Evolutionary conservation across 1,140 invertebrate species (phyloP).

Genomic region (Grapholita molesta): DNA sequence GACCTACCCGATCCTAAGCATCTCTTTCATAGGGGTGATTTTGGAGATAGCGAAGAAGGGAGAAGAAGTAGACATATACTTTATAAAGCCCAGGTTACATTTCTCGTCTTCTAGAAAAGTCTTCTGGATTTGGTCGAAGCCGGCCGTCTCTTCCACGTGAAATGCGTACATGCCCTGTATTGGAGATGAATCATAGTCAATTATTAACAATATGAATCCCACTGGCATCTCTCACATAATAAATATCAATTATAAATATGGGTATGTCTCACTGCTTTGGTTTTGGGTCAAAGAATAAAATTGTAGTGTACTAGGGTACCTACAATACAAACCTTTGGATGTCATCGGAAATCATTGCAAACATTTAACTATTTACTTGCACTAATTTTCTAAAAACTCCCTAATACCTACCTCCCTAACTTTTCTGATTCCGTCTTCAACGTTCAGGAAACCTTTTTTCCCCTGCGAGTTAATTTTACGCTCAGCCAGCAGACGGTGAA

Average conservation of each 20-base stretch:
- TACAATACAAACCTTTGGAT: no score
- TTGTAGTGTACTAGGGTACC: no score
- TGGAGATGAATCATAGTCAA: no score
- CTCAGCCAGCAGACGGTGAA: background rate
- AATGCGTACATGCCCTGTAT: conserved; percentile 18
- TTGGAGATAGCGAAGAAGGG: background rate
- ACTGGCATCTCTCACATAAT: no score
- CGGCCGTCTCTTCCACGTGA: conserved; percentile 9
- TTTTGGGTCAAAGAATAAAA: no score
- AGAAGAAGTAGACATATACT: background rate
- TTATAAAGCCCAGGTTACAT: background rate
- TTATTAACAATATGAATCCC: no score
- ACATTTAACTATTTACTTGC: no score
- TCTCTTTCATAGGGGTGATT: conserved; percentile 14
- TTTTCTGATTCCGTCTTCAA: conserved; percentile 10
- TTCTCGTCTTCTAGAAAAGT: conserved; percentile 16
- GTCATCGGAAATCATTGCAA: no score
- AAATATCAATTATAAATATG: no score
- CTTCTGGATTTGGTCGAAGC: conserved; percentile 2
- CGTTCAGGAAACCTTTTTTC: background rate
- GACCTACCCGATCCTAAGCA: conserved; percentile 16
- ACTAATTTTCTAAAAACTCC: no score
- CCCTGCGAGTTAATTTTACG: conserved; percentile 3
- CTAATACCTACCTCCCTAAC: conserved; percentile 16
- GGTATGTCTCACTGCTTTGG: no score